phyloP scores from a whole-genome alignment of 1,140 invertebrate genomes.

The Drosophila repletoides region DNA sequence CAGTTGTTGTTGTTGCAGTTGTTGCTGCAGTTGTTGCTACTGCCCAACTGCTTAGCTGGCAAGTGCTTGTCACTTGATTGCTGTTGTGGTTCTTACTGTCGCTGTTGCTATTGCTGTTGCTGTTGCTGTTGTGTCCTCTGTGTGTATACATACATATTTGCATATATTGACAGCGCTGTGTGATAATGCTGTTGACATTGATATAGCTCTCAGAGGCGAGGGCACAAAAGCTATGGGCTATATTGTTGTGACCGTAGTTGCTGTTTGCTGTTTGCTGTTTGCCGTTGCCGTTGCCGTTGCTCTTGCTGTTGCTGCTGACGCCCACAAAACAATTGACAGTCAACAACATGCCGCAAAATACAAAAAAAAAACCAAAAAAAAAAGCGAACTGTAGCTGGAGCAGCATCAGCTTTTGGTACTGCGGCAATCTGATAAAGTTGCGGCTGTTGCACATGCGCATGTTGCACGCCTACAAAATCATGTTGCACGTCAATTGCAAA shows the following conservation, averaged over 20 bases:
- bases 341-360: constrained; percentile 62
- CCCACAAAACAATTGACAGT: constrained; percentile 80
- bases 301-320: constrained; percentile 40
- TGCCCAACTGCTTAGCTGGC: constrained; percentile 37
- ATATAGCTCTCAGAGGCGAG: constrained; percentile 66
- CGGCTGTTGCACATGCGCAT: constrained; percentile 79
- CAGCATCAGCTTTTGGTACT: constrained; percentile 19
- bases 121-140: constrained; percentile 30
- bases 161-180: constrained; percentile 76
- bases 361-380: constrained; percentile 13
- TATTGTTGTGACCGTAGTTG: constrained; percentile 39
- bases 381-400: constrained; percentile 35
- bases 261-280: constrained; percentile 25
- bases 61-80: constrained; percentile 46
- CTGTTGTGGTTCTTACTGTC: constrained; percentile 25
- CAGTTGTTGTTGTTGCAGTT: constrained; percentile 7
- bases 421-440: constrained; percentile 74
- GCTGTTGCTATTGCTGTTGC: constrained; percentile 25
- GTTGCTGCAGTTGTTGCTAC: constrained; percentile 33
- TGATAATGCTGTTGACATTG: constrained; percentile 80
- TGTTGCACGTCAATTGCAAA: constrained; percentile 79
- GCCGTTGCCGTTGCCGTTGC: constrained; percentile 26
- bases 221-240: constrained; percentile 41
- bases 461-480: constrained; percentile 82
- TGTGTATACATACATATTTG: constrained; percentile 75